phyloP scores from a whole-genome alignment of 2,113 vertebrate genomes.

The Hemibagrus wyckioides region DNA sequence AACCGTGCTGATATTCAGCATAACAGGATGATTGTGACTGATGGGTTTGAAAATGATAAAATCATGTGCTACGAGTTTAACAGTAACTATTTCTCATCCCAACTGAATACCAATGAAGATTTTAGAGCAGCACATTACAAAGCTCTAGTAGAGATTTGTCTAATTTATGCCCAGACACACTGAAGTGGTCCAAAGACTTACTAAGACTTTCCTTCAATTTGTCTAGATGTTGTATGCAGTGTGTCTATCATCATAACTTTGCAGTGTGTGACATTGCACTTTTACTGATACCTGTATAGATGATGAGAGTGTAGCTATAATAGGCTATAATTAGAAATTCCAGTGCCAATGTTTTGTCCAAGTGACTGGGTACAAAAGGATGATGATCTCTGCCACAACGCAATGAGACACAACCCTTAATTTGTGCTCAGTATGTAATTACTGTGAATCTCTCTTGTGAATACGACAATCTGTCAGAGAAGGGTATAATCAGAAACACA shows the following conservation, averaged over 20 bases:
- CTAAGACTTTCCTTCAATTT: background rate
- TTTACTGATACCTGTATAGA: background rate
- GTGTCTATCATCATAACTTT: background rate
- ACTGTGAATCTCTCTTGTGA: slow-evolving; percentile 18
- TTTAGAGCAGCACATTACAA: background rate
- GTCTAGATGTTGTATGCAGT: background rate
- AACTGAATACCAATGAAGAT: background rate
- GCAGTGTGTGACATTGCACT: slow-evolving; percentile 1
- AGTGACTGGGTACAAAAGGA: slow-evolving; percentile 8
- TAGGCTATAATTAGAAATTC: slow-evolving; percentile 9
- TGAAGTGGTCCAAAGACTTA: background rate
- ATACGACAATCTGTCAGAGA: slow-evolving; percentile 25
- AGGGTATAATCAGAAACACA: slow-evolving; percentile 34
- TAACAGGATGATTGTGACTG: background rate
- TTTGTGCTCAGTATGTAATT: slow-evolving; percentile 35
- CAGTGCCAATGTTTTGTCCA: slow-evolving; percentile 2
- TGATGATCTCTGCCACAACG: slow-evolving; percentile 18
- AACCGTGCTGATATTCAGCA: background rate
- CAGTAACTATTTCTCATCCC: background rate
- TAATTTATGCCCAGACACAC: background rate
- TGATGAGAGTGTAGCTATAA: background rate
- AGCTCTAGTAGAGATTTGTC: background rate
- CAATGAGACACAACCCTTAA: slow-evolving; percentile 32
- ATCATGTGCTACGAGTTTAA: background rate
- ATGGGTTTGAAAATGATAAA: background rate